Evolutionary conservation across 2,797 vertebrate genomes (phyloP), one percentile per base, ranked within the genome.

Genomic region (Pyrocephalus nanus): DNA sequence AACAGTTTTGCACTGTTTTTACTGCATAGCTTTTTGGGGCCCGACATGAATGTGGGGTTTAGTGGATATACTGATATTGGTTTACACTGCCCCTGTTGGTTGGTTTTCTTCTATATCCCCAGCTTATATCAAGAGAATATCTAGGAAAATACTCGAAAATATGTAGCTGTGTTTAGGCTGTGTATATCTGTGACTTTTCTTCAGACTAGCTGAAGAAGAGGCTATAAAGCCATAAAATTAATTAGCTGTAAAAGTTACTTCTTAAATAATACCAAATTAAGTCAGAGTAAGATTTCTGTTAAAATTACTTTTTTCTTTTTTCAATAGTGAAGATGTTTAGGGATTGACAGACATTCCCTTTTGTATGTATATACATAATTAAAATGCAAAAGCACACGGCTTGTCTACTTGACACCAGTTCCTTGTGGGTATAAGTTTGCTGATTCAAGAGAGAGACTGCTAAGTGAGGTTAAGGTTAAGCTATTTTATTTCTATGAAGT

Each of bases 11-110:
- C 18, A 2, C 10, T 4, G 1, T 42, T 88, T 89, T 79, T 66
- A 50, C 5, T 78, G 22, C 0, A 0, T 57, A 30, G 27, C 15
- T 6, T n/a, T 61, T 62, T 29, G 15, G 50, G 11, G 19, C 71
- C 66, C 18, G 8, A 27, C 17, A 6, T 30, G 15, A 47, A 10
- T 8, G 3, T 76, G 55, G 23, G 22, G 23, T 84, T 82, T 40
- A 55, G n/a, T 60, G 48, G 29, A 67, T 69, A 55, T 83, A 36
- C 40, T 1, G 1, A 12, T 57, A 54, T 6, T 74, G 43, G 15
- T 30, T 71, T 92, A 69, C 32, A 12, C 9, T 78, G 50, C 19
- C 6, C 0, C 5, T 62, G 4, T 62, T 74, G 23, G 21, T 26
- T 66, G 47, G 3, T 60, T 36, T 40, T 66, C 29, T 29, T 60